Conservation (phyloP, 2,113 vertebrate species). For the Nanger granti region DNA sequence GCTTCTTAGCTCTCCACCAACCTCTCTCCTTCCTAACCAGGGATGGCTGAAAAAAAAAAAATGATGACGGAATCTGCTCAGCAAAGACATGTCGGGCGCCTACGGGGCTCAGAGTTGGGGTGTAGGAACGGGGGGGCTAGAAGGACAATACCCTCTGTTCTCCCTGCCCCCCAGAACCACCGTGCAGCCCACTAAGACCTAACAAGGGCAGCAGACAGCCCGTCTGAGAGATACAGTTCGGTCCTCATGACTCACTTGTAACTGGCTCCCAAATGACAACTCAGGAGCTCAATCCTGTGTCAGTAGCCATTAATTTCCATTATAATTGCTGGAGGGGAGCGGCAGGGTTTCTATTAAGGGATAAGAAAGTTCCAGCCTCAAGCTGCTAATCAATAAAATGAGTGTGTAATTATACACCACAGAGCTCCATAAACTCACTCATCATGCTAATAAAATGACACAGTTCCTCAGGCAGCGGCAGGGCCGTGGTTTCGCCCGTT, state of each 20-base stretch:
- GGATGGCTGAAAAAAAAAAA: background rate
- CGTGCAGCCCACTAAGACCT: background rate
- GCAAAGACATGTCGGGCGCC: rapidly evolving
- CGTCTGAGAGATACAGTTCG: background rate
- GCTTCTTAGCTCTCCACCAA: background rate
- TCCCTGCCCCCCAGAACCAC: background rate
- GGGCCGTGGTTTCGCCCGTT: background rate
- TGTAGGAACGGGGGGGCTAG: background rate
- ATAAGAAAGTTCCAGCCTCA: background rate
- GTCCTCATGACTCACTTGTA: background rate
- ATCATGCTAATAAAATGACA: background rate
- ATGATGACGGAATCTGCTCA: rapidly evolving
- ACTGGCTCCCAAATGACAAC: background rate
- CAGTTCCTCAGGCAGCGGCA: background rate
- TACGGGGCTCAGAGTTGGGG: background rate
- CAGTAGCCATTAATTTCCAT: background rate
- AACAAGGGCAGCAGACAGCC: background rate
- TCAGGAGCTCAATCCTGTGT: background rate
- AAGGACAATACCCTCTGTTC: no score
- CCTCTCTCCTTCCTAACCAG: background rate
- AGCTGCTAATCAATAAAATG: background rate
- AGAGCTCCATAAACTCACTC: background rate
- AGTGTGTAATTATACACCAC: background rate
- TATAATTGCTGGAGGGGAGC: background rate
- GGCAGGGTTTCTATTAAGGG: background rate